Conservation (phyloP, 1,140 invertebrate species). For the Hyphantria cunea region DNA sequence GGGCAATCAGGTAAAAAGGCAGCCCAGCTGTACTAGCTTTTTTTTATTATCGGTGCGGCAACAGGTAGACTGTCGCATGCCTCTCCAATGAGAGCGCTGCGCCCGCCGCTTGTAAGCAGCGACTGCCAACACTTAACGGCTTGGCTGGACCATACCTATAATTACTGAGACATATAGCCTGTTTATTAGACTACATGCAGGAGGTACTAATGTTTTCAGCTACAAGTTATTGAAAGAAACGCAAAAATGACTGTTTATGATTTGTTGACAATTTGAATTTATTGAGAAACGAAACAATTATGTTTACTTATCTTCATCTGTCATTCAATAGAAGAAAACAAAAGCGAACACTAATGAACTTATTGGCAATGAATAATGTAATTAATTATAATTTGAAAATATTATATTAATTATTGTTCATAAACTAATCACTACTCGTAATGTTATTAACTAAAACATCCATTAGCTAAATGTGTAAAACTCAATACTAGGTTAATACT, state of each 20-base stretch:
- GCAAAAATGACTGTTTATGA: neutral
- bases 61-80: slow-evolving; percentile 28
- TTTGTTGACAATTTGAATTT: neutral
- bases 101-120: neutral
- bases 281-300: neutral
- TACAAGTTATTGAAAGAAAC: neutral
- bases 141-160: slow-evolving; percentile 7
- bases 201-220: slow-evolving; percentile 5
- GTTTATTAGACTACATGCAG: slow-evolving; percentile 20
- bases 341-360: neutral
- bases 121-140: slow-evolving; percentile 5
- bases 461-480: no score
- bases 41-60: slow-evolving; percentile 11
- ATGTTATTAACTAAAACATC: no score
- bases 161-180: slow-evolving; percentile 22
- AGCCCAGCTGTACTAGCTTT: slow-evolving; percentile 15
- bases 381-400: no score
- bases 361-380: no score
- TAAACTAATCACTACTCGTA: no score
- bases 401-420: no score
- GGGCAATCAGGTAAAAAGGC: slow-evolving; percentile 26
- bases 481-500: neutral
- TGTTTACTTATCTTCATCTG: neutral
- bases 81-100: slow-evolving; percentile 10
- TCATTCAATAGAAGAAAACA: neutral